phyloP scores from a whole-genome alignment of 1,140 invertebrate genomes.

The Uloborus diversus region DNA sequence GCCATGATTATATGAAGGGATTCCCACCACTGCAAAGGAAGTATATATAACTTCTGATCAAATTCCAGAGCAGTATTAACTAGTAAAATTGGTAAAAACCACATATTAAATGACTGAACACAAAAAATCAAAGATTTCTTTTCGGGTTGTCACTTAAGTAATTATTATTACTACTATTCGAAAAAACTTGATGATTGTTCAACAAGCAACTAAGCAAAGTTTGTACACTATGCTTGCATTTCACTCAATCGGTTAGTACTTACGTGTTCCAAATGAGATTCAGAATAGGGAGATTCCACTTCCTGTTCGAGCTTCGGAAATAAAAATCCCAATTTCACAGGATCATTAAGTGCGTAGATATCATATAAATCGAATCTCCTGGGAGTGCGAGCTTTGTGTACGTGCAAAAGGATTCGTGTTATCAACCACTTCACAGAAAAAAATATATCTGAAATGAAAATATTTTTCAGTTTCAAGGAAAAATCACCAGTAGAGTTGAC shows the following conservation, averaged over 20 bases:
- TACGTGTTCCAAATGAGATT: conserved; percentile 15
- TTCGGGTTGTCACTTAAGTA: neutral
- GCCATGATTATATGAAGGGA: too few species aligned
- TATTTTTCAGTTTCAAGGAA: neutral
- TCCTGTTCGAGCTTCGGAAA: conserved; percentile 1
- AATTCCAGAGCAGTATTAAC: too few species aligned
- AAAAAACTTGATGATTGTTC: neutral
- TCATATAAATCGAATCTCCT: conserved; percentile 12
- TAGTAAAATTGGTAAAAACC: too few species aligned
- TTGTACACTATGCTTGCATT: neutral
- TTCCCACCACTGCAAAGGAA: too few species aligned
- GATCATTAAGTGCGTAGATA: neutral
- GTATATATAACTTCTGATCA: too few species aligned
- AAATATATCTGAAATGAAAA: conserved; percentile 4
- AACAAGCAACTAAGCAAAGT: neutral
- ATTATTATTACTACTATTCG: neutral
- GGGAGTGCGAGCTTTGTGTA: neutral
- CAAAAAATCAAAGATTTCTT: neutral
- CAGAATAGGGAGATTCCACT: conserved; percentile 17
- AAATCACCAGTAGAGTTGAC: too few species aligned
- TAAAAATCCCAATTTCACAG: neutral
- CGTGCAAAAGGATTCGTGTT: neutral
- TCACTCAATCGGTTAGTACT: neutral
- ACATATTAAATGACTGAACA: neutral
- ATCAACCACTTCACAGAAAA: conserved; percentile 15